A percentile compares a stretch with the other conserved stretches of the same genome.
phyloP scores from a whole-genome alignment of 2,797 vertebrate genomes.

The Aldrovandia affinis region DNA sequence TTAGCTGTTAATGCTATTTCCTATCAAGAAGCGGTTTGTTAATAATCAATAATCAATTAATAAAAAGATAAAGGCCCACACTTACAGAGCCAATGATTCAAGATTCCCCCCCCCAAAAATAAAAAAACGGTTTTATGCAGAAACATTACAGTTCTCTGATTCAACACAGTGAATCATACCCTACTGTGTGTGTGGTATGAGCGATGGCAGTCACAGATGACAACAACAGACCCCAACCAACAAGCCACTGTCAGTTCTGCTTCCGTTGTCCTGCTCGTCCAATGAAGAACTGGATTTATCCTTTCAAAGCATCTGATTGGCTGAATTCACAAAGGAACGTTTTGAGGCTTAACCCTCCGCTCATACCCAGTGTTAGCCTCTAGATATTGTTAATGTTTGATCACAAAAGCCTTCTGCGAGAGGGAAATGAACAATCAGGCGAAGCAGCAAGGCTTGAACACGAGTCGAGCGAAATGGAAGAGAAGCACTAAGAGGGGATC shows the following conservation, averaged over 20 bases:
- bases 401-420: not conserved
- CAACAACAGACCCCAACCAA: not conserved
- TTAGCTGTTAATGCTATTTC: not conserved
- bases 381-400: not conserved
- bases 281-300: not conserved
- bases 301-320: not conserved
- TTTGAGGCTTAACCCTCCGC: not conserved
- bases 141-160: not conserved
- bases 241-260: not conserved
- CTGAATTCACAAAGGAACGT: conserved; percentile 4
- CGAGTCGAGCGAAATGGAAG: not conserved
- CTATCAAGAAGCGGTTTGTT: not conserved
- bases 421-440: not conserved
- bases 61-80: not conserved
- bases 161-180: not conserved
- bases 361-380: not conserved
- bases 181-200: not conserved
- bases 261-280: not conserved
- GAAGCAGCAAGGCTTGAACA: not conserved
- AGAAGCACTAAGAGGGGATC: not conserved
- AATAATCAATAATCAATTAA: not conserved
- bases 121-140: too few species aligned
- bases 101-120: not conserved
- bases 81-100: too few species aligned
- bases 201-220: not conserved